Evolutionary conservation across 1,140 invertebrate species (phyloP), one percentile per base, ranked within the genome.

Genomic region (Littorina saxatilis): DNA sequence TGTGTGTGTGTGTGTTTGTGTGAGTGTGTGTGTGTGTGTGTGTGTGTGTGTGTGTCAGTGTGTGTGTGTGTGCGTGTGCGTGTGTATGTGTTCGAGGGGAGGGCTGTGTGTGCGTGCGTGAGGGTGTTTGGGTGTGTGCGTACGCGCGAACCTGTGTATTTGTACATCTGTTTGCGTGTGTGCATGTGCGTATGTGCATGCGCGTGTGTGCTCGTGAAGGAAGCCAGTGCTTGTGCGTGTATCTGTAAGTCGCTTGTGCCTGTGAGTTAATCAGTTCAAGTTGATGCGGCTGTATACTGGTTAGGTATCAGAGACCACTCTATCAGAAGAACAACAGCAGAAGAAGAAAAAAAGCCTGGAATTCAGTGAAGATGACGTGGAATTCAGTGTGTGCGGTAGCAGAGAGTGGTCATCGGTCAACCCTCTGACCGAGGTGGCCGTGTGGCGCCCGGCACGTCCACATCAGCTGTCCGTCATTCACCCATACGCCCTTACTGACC

Each of bases 1-100:
- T 40, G 68, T 40, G 68, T 40, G 68, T 40, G 68, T 40, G 35
- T 23, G 68, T 40, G 68, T 15, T 5, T 40, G 68, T 40, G 68
- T 20, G 58, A 13, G 58, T 68, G 63, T 68, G 63, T 68, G 63
- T 68, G 63, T 68, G 68, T 72, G 32, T 40, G 37, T 72, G 68
- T 40, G 68, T 72, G 68, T 72, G 68, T 39, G 68, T 68, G 68
- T 72, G 68, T 40, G 68, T 72, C 35, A 2, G 68, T 40, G 37
- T 70, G 35, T 70, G 68, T 70, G 35, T 72, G 68, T 72, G 39
- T 72, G 37, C 35, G 2, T 72, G 63, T 68, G 27, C 35, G 68
- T 72, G 35, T 72, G 39, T 40, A 15, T 72, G 68, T 40, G n/a
- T 32, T 20, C 55, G 11, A 5, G 20, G 23, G 55, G 23, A 0